These are phyloP conservation scores for Petromus typicus DNA, from an alignment of 2,113 vertebrate genomes.

Conservation along the genomic window DNA sequence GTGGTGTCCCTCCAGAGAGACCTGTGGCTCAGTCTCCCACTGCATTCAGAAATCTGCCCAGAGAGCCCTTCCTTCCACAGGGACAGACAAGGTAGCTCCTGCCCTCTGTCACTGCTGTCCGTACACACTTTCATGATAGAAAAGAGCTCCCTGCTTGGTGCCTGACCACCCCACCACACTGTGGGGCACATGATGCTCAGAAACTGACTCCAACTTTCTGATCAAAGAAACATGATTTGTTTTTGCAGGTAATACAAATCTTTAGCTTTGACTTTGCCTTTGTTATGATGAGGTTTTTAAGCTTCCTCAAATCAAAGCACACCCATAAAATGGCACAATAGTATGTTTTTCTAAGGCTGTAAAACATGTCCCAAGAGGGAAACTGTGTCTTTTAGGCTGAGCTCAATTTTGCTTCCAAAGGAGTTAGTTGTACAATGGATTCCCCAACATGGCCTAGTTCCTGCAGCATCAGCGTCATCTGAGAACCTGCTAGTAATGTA, in stretches of 20 bases:
- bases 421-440: too few species aligned
- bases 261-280: slow-evolving; percentile 22
- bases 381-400: background rate
- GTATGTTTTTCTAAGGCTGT: background rate
- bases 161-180: background rate
- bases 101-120: background rate
- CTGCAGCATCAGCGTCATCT: background rate
- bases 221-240: background rate
- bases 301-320: background rate
- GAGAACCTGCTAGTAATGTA: background rate
- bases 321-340: background rate
- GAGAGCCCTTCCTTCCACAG: background rate
- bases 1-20: background rate
- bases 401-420: background rate
- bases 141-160: background rate
- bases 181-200: background rate
- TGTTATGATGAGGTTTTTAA: background rate
- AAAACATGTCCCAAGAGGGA: background rate
- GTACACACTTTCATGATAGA: rapidly evolving
- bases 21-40: background rate
- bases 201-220: background rate
- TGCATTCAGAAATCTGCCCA: background rate
- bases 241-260: background rate
- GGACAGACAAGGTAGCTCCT: background rate
- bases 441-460: background rate